Percentiles rank a stretch among this genome's conserved stretches.
Evolutionary conservation across 2,888 invertebrate genomes (phyloP).

Genomic region (Rhagonycha fulva): DNA sequence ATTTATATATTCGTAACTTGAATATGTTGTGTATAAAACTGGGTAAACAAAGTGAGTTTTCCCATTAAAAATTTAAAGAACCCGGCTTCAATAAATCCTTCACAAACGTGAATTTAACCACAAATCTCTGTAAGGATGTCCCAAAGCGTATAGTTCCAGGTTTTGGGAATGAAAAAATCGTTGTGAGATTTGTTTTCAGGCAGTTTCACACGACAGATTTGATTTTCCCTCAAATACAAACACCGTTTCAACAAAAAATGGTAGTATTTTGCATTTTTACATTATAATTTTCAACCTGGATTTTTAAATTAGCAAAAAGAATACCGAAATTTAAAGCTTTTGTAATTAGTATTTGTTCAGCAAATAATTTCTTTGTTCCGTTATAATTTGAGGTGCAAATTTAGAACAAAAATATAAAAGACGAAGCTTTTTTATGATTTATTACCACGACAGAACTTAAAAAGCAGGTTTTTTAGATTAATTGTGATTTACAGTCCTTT

Average conservation of each 20-base stretch:
- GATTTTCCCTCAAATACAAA: conserved; percentile 15
- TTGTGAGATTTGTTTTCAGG: conserved; percentile 29
- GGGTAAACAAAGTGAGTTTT: conserved; percentile 28
- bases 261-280: neutral
- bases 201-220: conserved; percentile 29
- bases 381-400: neutral
- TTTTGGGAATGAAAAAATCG: conserved; percentile 29
- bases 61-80: conserved; percentile 29
- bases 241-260: conserved; percentile 6
- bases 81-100: conserved; percentile 24
- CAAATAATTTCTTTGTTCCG: neutral
- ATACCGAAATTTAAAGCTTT: neutral
- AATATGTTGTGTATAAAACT: conserved; percentile 2
- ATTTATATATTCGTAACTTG: neutral
- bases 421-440: neutral
- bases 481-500: neutral
- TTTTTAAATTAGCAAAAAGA: neutral
- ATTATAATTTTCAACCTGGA: neutral
- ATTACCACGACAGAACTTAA: neutral
- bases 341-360: neutral
- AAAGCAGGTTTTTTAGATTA: neutral
- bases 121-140: conserved; percentile 29
- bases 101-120: conserved; percentile 27
- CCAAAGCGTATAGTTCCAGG: conserved; percentile 27
- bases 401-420: neutral